Evolutionary conservation across 2,888 invertebrate genomes (phyloP).

Genomic region (Trypoxylon attenuatum): DNA sequence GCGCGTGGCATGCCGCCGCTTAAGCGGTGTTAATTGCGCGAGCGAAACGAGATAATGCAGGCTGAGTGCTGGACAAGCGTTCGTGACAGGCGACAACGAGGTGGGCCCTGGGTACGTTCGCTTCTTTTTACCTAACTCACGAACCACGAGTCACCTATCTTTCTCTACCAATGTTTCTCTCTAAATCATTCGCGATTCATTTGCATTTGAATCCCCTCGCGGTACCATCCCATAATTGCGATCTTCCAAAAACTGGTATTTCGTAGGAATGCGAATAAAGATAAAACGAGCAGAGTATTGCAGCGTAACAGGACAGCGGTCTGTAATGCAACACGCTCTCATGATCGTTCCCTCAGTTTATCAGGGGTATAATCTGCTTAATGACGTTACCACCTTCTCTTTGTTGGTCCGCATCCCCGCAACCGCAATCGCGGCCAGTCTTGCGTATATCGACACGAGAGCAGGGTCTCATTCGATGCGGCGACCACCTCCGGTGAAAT

Average conservation of each 20-base stretch:
- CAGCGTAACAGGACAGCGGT: too few relatives aligned
- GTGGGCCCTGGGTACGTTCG: neutral
- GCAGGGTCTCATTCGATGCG: neutral
- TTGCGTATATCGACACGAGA: neutral
- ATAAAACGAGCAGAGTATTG: too few relatives aligned
- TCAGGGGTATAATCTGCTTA: neutral
- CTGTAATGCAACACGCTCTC: neutral
- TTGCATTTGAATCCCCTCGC: too few relatives aligned
- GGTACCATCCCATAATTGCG: too few relatives aligned
- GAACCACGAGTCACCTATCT: neutral
- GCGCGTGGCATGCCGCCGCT: slow-evolving; percentile 4
- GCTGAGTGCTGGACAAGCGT: slow-evolving; percentile 12
- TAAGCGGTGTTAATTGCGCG: slow-evolving; percentile 27
- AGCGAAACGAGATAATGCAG: slow-evolving; percentile 21
- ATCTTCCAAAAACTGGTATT: too few relatives aligned
- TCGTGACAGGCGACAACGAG: slow-evolving; percentile 23
- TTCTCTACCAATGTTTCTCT: neutral
- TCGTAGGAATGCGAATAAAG: too few relatives aligned
- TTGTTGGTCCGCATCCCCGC: neutral
- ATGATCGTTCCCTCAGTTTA: too few relatives aligned
- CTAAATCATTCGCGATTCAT: too few relatives aligned
- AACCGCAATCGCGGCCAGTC: neutral
- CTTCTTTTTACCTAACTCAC: neutral
- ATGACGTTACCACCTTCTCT: neutral
- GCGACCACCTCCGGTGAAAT: neutral